Conservation (phyloP, 2,113 vertebrate species). For the Malurus elegans region DNA sequence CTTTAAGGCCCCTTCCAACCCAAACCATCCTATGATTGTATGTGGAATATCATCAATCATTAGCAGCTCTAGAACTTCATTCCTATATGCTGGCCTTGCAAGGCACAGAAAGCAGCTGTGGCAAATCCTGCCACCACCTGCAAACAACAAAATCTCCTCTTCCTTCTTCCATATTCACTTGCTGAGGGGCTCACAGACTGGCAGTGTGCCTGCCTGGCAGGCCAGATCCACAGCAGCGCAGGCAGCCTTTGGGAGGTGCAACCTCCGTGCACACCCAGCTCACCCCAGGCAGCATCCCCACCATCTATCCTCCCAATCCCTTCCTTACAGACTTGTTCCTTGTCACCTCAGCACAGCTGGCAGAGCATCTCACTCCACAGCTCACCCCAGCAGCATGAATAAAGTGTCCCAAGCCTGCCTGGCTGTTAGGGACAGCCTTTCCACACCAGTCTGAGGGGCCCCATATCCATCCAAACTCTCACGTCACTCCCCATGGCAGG, state of each 20-base stretch:
- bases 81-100: background rate
- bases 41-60: background rate
- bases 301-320: background rate
- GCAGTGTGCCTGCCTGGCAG: background rate
- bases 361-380: background rate
- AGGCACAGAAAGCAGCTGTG: background rate
- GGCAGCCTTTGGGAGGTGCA: background rate
- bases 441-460: background rate
- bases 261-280: background rate
- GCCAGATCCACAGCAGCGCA: background rate
- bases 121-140: background rate
- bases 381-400: background rate
- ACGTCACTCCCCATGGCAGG: accelerated
- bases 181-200: background rate
- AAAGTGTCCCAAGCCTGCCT: background rate
- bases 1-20: background rate
- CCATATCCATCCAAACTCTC: background rate
- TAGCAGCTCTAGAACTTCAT: background rate
- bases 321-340: background rate
- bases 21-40: background rate
- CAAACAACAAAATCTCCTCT: background rate
- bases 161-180: background rate
- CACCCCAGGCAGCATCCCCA: background rate
- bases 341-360: background rate
- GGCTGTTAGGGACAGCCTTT: background rate